Conservation (phyloP, 2,113 vertebrate genomes). For the Eudyptes chrysolophus region DNA sequence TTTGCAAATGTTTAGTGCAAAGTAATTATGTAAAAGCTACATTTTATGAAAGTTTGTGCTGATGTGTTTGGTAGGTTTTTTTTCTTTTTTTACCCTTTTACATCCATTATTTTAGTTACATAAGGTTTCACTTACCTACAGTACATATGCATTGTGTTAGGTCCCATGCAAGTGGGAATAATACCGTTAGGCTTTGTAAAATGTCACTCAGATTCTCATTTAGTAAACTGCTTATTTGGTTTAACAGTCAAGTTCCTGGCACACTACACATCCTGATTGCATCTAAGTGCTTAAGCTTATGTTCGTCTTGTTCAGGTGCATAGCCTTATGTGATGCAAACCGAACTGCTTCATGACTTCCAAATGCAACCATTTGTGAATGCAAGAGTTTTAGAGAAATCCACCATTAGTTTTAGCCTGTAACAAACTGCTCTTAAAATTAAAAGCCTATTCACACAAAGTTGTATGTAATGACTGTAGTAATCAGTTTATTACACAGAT, state of each 20-base stretch:
- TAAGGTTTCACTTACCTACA: slow-evolving; percentile 73
- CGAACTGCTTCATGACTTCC: slow-evolving; percentile 62
- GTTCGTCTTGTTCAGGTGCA: slow-evolving; percentile 36
- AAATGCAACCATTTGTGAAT: slow-evolving; percentile 32
- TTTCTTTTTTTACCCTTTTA: slow-evolving; percentile 60
- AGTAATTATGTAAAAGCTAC: slow-evolving; percentile 74
- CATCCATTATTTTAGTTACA: slow-evolving; percentile 69
- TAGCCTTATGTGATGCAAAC: slow-evolving; percentile 54
- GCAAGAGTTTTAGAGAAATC: slow-evolving; percentile 42
- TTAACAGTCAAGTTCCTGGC: slow-evolving; percentile 74
- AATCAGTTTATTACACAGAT: slow-evolving; percentile 99
- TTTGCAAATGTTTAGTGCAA: slow-evolving; percentile 77
- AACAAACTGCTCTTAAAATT: slow-evolving; percentile 72
- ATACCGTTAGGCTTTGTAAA: slow-evolving; percentile 66
- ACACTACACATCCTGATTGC: slow-evolving; percentile 48
- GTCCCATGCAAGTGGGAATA: slow-evolving; percentile 67
- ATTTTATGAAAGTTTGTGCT: slow-evolving; percentile 75
- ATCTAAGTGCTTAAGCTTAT: slow-evolving; percentile 55
- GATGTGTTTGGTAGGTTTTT: slow-evolving; percentile 63
- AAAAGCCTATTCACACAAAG: slow-evolving; percentile 82
- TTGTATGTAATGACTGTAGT: slow-evolving; percentile 89
- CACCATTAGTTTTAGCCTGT: slow-evolving; percentile 67
- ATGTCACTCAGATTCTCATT: slow-evolving; percentile 59
- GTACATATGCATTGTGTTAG: slow-evolving; percentile 67
- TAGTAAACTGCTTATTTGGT: slow-evolving; percentile 68